Base-by-base conservation (phyloP, 2,113 vertebrate species). In the Ellobius talpinus region DNA sequence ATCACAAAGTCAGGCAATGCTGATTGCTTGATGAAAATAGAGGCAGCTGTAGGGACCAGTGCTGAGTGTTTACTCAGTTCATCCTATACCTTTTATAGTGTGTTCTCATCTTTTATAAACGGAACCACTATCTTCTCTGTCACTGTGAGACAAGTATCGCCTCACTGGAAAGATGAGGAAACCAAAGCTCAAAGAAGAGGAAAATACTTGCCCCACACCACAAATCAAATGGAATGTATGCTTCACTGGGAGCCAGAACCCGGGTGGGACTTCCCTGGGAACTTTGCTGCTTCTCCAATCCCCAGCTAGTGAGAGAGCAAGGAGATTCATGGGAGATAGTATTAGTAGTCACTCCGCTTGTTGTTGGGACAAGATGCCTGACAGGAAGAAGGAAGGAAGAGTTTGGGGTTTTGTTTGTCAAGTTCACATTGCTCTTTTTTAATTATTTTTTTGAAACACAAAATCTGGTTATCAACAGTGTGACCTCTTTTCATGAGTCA, bases 361-460 rank as follows among this genome's bases (percentile, higher is more conserved):
- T n/a, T 55, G 17, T n/a, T 45, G 3, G 42, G 58, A 42, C 58
- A 29, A 9, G 42, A 65, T 31, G 31, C 39, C 39, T 85, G 82
- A 42, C 82, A 19, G 17, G 5, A 68, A 47, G 5, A 85, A 45
- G 81, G 17, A 77, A 47, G 23, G 45, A 66, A 86, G 61, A 23
- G 26, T 61, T 58, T 26, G 33, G 36, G 52, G 21, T 21, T 5
- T 26, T 84, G n/a, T 84, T 63, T 86, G 8, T 36, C 58, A 66
- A 45, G 61, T 33, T 86, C 17, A 42, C 39, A 86, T 42, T 17
- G 42, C n/a, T 84, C 29, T 31, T 29, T 63, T 65, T 31, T 45
- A 12, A 86, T 33, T 36, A 65, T n/a, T 68, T 74, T 85, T 93
- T 84, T 87, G 68, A 86, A 97, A 92, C 65, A 84, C 19, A 95